Evolutionary conservation across 2,888 invertebrate species (phyloP).

Genomic region (Diloba caeruleocephala): DNA sequence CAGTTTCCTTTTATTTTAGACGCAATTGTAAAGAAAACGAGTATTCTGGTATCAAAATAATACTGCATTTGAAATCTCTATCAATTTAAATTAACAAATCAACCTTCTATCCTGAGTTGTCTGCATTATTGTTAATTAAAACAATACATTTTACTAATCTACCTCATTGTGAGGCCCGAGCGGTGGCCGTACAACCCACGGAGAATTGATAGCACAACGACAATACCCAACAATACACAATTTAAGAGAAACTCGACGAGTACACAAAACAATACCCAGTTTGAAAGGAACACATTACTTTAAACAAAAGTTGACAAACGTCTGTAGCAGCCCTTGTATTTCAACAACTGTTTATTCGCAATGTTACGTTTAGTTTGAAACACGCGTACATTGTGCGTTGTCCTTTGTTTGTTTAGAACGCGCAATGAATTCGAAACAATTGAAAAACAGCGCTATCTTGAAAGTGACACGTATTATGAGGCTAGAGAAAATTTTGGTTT

Average conservation of each 20-base stretch:
- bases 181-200: not conserved
- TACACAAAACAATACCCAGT: conserved; percentile 32
- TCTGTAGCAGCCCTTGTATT: conserved; percentile 33
- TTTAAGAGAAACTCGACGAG: conserved; percentile 12
- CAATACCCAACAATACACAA: conserved; percentile 20
- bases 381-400: conserved; percentile 27
- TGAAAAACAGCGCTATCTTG: conserved; percentile 33
- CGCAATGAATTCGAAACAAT: conserved; percentile 38
- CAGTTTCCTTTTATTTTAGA: too few relatives aligned
- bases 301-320: conserved; percentile 45
- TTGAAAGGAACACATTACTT: conserved; percentile 45
- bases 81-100: too few relatives aligned
- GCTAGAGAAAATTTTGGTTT: conserved; percentile 23
- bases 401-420: conserved; percentile 16
- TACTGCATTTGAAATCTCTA: too few relatives aligned
- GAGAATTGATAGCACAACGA: conserved; percentile 6
- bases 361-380: conserved; percentile 31
- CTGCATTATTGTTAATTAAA: not conserved
- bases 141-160: conserved; percentile 3
- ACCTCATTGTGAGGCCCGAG: conserved; percentile 1
- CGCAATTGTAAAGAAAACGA: too few relatives aligned
- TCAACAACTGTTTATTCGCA: conserved; percentile 13
- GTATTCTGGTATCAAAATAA: too few relatives aligned
- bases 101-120: not conserved
- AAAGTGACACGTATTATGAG: conserved; percentile 47